Percentiles rank a stretch among this genome's conserved stretches.
These are phyloP conservation scores for Euborellia annulipes DNA, from an alignment of 1,140 invertebrate species.

Conservation along the genomic window DNA sequence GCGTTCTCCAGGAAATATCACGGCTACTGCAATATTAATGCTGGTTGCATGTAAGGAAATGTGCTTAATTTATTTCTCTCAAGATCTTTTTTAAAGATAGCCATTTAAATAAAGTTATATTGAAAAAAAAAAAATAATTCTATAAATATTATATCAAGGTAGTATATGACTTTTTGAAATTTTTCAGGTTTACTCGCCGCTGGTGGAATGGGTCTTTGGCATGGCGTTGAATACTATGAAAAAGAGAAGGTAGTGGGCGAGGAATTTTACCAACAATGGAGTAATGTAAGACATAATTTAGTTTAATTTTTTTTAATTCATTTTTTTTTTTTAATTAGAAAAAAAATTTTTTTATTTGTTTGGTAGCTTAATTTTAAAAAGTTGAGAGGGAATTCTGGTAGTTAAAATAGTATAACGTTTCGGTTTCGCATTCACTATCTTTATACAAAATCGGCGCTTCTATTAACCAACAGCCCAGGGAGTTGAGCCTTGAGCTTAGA, in stretches of 20 bases:
- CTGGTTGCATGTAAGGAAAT: conserved; percentile 63
- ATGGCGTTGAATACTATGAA: conserved; percentile 89
- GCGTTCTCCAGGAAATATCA: conserved; percentile 79
- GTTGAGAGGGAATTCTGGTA: neutral
- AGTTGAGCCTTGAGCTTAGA: too few species aligned
- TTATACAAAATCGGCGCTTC: too few species aligned
- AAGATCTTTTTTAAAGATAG: too few species aligned
- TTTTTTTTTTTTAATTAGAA: too few species aligned
- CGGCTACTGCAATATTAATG: conserved; percentile 82
- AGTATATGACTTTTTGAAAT: conserved; percentile 5
- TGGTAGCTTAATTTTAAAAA: neutral
- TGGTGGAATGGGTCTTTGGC: conserved; percentile 87
- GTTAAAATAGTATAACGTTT: too few species aligned
- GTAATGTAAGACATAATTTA: conserved; percentile 69
- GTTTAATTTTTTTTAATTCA: too few species aligned
- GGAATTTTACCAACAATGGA: conserved; percentile 83
- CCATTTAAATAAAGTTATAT: too few species aligned
- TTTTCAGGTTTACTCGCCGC: conserved; percentile 67
- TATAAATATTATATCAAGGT: too few species aligned
- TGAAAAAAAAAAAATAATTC: too few species aligned
- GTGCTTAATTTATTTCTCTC: conserved; percentile 6
- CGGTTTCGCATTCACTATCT: too few species aligned
- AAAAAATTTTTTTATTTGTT: too few species aligned
- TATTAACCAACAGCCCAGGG: too few species aligned
- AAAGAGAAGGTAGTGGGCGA: conserved; percentile 83